Evolutionary conservation across 2,797 vertebrate species (phyloP).

Genomic region (Eulemur albifrons): DNA sequence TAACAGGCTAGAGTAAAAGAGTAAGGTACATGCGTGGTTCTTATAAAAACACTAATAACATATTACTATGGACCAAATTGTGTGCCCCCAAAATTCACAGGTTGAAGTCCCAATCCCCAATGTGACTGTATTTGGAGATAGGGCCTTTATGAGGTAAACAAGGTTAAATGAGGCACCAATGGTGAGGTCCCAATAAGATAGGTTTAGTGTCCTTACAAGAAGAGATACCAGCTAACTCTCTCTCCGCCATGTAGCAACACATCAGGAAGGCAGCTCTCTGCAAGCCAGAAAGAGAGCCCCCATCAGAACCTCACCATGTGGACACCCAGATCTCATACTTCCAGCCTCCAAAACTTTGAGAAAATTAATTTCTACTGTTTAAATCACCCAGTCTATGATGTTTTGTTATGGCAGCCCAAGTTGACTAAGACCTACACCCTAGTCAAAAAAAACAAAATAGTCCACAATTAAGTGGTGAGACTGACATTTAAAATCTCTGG

Average conservation of each 20-base stretch:
- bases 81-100: neutral
- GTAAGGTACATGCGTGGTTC: neutral
- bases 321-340: neutral
- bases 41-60: neutral
- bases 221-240: neutral
- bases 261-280: neutral
- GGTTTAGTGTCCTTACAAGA: neutral
- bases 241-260: neutral
- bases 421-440: neutral
- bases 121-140: neutral
- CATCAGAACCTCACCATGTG: neutral
- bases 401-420: neutral
- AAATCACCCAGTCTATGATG: neutral
- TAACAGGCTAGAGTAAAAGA: no score
- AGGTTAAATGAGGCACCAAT: neutral
- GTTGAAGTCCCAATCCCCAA: neutral
- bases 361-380: neutral
- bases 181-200: neutral
- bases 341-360: neutral
- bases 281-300: neutral
- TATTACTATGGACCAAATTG: neutral
- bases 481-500: constrained; percentile 4
- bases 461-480: neutral
- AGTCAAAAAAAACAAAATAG: neutral
- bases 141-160: neutral